phyloP scores from a whole-genome alignment of 2,797 vertebrate species.

The Staurois parvus region DNA sequence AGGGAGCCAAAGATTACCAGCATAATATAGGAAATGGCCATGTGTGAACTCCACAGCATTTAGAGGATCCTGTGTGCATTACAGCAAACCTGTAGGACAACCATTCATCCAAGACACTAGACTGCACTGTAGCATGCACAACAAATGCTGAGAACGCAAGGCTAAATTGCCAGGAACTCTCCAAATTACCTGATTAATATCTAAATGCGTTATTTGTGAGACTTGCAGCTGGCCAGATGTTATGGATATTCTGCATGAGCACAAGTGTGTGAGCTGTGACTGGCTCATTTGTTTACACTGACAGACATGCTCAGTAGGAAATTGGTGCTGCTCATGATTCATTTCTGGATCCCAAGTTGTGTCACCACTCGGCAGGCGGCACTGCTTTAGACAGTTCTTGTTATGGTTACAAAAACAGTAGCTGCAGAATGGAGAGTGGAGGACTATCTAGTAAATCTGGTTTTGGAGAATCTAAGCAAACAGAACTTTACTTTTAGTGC shows the following conservation, averaged over 20 bases:
- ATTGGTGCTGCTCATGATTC: neutral
- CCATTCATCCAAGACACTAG: neutral
- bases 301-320: slow-evolving; percentile 25
- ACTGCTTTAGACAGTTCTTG: slow-evolving; percentile 17
- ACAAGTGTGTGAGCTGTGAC: slow-evolving; percentile 19
- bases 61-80: neutral
- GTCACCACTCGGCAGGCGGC: slow-evolving; percentile 35
- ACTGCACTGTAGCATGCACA: neutral
- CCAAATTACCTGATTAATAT: slow-evolving; percentile 15
- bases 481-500: no score
- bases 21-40: neutral
- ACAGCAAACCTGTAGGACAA: neutral
- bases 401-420: neutral
- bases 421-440: neutral
- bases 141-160: neutral
- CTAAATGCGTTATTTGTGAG: slow-evolving; percentile 22
- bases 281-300: slow-evolving; percentile 43
- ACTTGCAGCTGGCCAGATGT: slow-evolving; percentile 39
- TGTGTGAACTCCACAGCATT: neutral
- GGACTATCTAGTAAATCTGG: neutral
- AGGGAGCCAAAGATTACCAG: neutral
- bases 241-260: slow-evolving; percentile 33
- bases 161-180: neutral
- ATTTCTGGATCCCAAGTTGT: slow-evolving; percentile 17
- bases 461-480: no score